Evolutionary conservation across 2,888 invertebrate genomes (phyloP), one percentile per base, ranked within the genome.

Genomic region (Portevinia maculata): DNA sequence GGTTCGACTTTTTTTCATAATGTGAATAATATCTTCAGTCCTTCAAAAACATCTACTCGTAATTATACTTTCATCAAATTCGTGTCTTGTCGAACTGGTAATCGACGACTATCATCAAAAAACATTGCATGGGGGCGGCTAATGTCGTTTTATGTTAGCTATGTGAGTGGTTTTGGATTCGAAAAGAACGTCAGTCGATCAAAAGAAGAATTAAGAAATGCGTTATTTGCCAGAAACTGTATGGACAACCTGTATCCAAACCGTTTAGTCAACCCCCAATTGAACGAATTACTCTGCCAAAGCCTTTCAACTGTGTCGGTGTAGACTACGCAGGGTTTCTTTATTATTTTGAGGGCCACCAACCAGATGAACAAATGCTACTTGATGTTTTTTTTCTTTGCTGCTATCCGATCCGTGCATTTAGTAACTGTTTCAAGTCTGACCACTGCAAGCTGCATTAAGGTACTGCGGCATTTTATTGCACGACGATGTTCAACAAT

Each of bases 301-400:
- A 30, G 52, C 60, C 71, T 6, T 60, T 60, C 30, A 41, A 71
- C 6, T 52, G 41, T 52, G 24, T 60, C n/a, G 71, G 52, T 8
- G 21, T 71, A n/a, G 60, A 60, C 21, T 71, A 41, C 11, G 71
- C 41, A n/a, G 57, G 57, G 3, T 57, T 57, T 28, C 60, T 60
- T 9, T 70, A 59, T 30, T 59, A 70, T 28, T 15, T 21, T 17
- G 41, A 70, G 1, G 17, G 2, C 69, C 5, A 48, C 46, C 28
- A 69, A 50, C 19, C 39, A 41, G 41, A 59, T 70, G 37, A 50
- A 37, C 19, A 60, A 50, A 41, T 41, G 60, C 34, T 55, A 67
- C 13, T 34, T 55, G 15, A 53, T 65, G 52, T 8, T 64, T 64
- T 67, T 67, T 13, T 44, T 41, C 6, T 67, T 39, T 65, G 39